phyloP scores from a whole-genome alignment of 30 jellyfish, hydroid and myxozoan species.

The Turritopsis rubra region DNA sequence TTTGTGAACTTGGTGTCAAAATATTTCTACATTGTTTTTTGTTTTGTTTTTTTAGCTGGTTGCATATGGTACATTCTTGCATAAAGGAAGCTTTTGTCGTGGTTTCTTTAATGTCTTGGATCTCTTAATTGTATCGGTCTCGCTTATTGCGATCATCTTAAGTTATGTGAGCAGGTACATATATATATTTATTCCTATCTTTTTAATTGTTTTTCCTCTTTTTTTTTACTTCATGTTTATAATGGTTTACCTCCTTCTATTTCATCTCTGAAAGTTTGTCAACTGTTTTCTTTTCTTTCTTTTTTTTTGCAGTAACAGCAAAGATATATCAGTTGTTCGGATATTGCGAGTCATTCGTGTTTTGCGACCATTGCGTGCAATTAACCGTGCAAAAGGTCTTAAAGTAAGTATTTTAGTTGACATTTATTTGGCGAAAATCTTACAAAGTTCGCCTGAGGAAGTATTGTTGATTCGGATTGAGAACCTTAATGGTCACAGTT shows the following conservation, averaged over 20 bases:
- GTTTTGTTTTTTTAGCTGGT: conserved; percentile 41
- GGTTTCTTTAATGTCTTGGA: conserved; percentile 81
- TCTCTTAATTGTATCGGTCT: conserved; percentile 77
- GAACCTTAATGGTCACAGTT: no score
- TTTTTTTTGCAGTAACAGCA: conserved; percentile 48
- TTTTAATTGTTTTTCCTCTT: neutral
- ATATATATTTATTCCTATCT: neutral
- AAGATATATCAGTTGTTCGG: conserved; percentile 74
- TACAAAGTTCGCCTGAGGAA: no score
- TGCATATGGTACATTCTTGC: conserved; percentile 79
- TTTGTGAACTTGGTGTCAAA: neutral
- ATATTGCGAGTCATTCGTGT: conserved; percentile 88
- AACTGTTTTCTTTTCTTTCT: neutral
- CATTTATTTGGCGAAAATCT: neutral
- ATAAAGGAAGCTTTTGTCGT: conserved; percentile 83
- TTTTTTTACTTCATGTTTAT: neutral
- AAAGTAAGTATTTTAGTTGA: conserved; percentile 30
- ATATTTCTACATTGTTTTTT: neutral
- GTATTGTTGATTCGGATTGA: no score
- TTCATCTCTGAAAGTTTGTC: neutral
- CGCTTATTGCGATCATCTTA: conserved; percentile 77
- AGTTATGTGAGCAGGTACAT: conserved; percentile 28
- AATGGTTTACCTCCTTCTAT: no score
- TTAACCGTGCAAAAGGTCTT: conserved; percentile 87
- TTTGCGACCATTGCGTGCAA: conserved; percentile 84